Conservation (phyloP, 1,140 invertebrate genomes). For the Macrobrachium rosenbergii region DNA sequence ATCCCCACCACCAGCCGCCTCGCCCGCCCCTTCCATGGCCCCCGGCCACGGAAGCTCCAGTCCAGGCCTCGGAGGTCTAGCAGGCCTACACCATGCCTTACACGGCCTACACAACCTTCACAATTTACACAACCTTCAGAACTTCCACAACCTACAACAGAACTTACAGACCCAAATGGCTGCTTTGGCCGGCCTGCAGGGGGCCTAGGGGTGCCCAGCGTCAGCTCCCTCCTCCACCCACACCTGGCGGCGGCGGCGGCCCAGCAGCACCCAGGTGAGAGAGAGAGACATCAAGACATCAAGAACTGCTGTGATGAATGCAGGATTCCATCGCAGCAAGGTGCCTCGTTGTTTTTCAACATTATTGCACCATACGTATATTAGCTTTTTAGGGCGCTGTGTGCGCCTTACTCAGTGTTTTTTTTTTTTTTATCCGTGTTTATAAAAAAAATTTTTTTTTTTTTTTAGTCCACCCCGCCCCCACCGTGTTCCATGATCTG, state of each 20-base stretch:
- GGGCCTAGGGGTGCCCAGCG: slow-evolving; percentile 51
- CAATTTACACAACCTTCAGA: slow-evolving; percentile 65
- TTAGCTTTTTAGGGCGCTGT: not conserved
- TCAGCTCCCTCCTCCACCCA: slow-evolving; percentile 53
- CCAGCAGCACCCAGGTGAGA: slow-evolving; percentile 54
- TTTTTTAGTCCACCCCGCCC: too few relatives aligned
- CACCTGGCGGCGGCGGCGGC: slow-evolving; percentile 24
- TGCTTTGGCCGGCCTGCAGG: slow-evolving; percentile 51
- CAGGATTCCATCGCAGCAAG: not conserved
- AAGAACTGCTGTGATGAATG: too few relatives aligned
- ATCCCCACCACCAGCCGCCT: slow-evolving; percentile 48
- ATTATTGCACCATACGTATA: not conserved
- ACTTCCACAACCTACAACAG: slow-evolving; percentile 64
- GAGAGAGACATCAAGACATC: too few relatives aligned
- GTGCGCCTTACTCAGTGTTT: too few relatives aligned
- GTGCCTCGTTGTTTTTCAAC: not conserved
- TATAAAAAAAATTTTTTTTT: too few relatives aligned
- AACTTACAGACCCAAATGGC: slow-evolving; percentile 62
- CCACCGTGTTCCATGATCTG: too few relatives aligned
- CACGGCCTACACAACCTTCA: slow-evolving; percentile 65
- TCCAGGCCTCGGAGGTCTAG: slow-evolving; percentile 38
- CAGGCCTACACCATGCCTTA: slow-evolving; percentile 63
- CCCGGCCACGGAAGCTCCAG: slow-evolving; percentile 50
- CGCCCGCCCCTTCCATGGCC: slow-evolving; percentile 52
- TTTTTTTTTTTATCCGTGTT: too few relatives aligned